phyloP scores from a whole-genome alignment of 2,113 vertebrate species.

The Lophotis ruficrista region DNA sequence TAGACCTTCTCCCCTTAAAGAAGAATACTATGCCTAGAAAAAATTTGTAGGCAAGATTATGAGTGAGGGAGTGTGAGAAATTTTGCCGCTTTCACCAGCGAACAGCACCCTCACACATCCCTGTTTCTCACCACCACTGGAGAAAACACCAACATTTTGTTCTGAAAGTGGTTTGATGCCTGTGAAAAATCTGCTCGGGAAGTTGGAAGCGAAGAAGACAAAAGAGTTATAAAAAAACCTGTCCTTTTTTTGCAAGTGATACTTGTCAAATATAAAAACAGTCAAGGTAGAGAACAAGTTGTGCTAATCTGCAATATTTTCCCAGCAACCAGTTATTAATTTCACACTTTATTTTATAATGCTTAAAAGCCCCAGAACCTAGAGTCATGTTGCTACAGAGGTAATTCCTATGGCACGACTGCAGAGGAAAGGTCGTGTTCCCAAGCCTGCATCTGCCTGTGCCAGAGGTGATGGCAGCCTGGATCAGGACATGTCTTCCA shows the following conservation, averaged over 20 bases:
- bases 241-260: constrained; percentile 29
- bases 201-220: constrained; percentile 28
- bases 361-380: neutral
- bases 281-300: constrained; percentile 48
- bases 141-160: neutral
- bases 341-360: constrained; percentile 23
- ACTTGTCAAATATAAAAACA: constrained; percentile 49
- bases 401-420: neutral
- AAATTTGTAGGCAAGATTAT: neutral
- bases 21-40: neutral
- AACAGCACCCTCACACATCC: neutral
- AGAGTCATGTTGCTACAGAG: neutral
- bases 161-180: neutral
- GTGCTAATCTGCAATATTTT: constrained; percentile 48
- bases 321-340: constrained; percentile 17
- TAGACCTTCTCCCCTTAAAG: neutral
- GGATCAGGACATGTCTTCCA: neutral
- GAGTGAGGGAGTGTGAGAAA: neutral
- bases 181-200: neutral
- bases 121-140: neutral
- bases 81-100: neutral
- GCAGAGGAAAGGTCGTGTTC: neutral
- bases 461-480: neutral
- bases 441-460: neutral
- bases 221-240: constrained; percentile 43